Percentiles rank a stretch among this genome's conserved stretches.
Evolutionary conservation across 2,113 vertebrate species (phyloP).

Genomic region (Heterotis niloticus): DNA sequence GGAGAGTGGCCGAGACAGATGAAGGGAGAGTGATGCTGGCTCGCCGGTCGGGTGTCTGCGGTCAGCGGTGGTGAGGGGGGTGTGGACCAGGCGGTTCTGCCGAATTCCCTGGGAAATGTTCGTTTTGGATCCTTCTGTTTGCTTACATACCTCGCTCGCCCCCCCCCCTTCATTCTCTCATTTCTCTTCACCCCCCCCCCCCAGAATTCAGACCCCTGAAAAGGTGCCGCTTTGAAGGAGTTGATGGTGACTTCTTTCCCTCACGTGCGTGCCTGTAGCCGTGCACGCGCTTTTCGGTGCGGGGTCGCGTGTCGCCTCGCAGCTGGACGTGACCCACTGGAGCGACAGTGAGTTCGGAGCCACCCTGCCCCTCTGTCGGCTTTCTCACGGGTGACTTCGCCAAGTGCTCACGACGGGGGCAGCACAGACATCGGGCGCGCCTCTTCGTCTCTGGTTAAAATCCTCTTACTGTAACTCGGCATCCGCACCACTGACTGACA

Average conservation of each 20-base stretch:
- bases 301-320: neutral
- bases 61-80: conserved; percentile 45
- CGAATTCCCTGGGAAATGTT: conserved; percentile 49
- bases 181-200: conserved; percentile 15
- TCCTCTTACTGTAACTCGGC: conserved; percentile 7
- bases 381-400: conserved; percentile 10
- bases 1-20: conserved; percentile 34
- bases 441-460: neutral
- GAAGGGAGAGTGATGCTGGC: conserved; percentile 28
- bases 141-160: conserved; percentile 49
- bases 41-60: conserved; percentile 48
- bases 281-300: neutral
- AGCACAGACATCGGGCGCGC: neutral
- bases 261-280: neutral
- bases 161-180: conserved; percentile 22
- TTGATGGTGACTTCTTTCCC: neutral
- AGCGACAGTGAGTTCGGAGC: conserved; percentile 17
- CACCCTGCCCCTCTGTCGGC: conserved; percentile 14
- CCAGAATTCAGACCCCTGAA: conserved; percentile 11
- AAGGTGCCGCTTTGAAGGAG: neutral
- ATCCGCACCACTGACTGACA: neutral
- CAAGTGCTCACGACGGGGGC: neutral
- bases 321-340: conserved; percentile 19
- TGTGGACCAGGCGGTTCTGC: conserved; percentile 27
- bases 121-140: conserved; percentile 46